These are phyloP conservation scores for Lucilia cuprina DNA, from an alignment of 1,140 invertebrate species.

Conservation along the genomic window DNA sequence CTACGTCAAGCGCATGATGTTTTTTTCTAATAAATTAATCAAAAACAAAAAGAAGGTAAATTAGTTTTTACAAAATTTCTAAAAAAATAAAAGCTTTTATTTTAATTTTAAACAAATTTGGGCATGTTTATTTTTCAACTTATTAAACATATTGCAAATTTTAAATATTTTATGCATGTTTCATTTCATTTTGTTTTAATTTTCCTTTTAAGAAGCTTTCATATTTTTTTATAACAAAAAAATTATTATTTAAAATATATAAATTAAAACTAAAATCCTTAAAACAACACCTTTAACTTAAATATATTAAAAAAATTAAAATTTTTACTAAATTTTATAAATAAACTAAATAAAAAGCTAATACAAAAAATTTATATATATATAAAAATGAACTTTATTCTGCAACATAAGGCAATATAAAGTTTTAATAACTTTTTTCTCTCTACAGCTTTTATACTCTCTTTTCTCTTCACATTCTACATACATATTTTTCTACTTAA, in stretches of 20 bases:
- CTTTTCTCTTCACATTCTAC: neutral
- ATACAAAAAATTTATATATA: neutral
- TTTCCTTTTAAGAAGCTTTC: neutral
- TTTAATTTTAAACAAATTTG: neutral
- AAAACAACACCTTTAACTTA: slow-evolving; percentile 29
- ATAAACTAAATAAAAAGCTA: neutral
- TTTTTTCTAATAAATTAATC: too few species aligned
- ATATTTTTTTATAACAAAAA: neutral
- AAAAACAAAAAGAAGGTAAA: neutral
- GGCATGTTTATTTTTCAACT: neutral
- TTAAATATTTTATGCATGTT: slow-evolving; percentile 1
- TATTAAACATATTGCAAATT: neutral
- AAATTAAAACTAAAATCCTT: neutral
- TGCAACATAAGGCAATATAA: neutral
- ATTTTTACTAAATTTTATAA: neutral
- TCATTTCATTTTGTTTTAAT: neutral
- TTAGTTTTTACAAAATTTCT: neutral
- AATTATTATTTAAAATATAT: too few species aligned
- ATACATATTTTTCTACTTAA: neutral
- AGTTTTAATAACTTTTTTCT: neutral
- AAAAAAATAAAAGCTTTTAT: neutral
- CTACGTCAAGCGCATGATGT: neutral
- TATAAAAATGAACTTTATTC: neutral
- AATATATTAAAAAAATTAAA: neutral
- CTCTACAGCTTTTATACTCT: neutral